Conservation (phyloP, 2,888 invertebrate species). For the Escarpia spicata region DNA sequence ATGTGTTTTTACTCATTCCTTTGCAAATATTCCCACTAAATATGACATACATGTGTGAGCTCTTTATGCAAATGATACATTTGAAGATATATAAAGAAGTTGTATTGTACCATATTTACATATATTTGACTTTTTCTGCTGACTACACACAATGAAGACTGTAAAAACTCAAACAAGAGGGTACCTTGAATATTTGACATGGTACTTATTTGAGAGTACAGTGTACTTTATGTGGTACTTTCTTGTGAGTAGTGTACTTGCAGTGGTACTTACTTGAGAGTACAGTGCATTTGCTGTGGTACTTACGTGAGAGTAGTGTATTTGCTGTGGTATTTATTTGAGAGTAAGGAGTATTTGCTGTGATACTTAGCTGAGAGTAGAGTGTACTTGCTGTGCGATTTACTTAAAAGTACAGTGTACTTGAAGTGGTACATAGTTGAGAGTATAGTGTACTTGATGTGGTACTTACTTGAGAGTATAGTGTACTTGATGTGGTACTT, state of each 20-base stretch:
- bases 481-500: conserved; percentile 36
- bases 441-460: no score
- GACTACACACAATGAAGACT: neutral
- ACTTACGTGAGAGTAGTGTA: no score
- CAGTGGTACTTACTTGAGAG: no score
- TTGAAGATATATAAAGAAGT: neutral
- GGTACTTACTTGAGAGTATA: neutral
- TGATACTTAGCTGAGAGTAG: conserved; percentile 70
- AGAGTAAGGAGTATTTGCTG: neutral
- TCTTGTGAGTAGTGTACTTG: conserved; percentile 68
- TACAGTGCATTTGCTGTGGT: no score
- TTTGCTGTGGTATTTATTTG: no score
- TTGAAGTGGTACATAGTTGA: no score
- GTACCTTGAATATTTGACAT: neutral
- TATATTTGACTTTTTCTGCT: neutral
- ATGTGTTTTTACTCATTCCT: no score
- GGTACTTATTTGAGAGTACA: neutral
- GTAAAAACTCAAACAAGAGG: neutral
- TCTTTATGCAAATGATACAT: no score
- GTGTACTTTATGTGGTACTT: conserved; percentile 35
- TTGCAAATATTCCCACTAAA: no score
- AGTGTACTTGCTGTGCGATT: conserved; percentile 68
- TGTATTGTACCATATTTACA: neutral
- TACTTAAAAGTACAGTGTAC: no score
- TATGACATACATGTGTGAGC: no score